These are phyloP conservation scores for Spatulosminthurus flaviceps DNA, from an alignment of 2,888 invertebrate genomes.

Conservation along the genomic window DNA sequence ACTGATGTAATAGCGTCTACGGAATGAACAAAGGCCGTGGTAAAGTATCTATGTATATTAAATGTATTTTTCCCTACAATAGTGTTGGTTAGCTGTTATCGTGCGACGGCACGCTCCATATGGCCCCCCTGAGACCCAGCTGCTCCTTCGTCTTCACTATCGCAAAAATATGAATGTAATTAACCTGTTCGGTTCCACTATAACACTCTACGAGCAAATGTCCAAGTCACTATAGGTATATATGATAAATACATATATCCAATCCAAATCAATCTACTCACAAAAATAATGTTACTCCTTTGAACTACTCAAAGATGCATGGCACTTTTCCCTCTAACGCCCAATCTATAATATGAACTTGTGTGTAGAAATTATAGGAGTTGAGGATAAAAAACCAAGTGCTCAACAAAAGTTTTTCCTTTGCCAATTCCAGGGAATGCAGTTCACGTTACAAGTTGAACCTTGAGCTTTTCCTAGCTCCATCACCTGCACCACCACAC, in stretches of 20 bases:
- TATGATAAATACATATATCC: no score
- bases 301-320: background rate
- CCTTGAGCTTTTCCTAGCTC: no score
- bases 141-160: conserved; percentile 42
- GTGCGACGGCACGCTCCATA: conserved; percentile 53
- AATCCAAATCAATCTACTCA: conserved; percentile 14
- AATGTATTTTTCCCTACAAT: no score
- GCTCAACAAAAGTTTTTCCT: no score
- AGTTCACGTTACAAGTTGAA: no score
- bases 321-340: background rate
- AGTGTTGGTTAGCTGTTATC: conserved; percentile 15
- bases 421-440: no score
- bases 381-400: no score
- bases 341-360: background rate
- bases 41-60: no score
- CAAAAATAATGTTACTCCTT: background rate
- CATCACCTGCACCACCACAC: no score
- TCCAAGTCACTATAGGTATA: conserved; percentile 1
- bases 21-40: background rate
- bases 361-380: no score
- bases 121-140: conserved; percentile 51
- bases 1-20: background rate
- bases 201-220: conserved; percentile 24
- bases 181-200: conserved; percentile 44
- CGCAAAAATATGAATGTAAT: conserved; percentile 46